phyloP scores from a whole-genome alignment of 2,888 invertebrate genomes.

The Melipona bicolor region DNA sequence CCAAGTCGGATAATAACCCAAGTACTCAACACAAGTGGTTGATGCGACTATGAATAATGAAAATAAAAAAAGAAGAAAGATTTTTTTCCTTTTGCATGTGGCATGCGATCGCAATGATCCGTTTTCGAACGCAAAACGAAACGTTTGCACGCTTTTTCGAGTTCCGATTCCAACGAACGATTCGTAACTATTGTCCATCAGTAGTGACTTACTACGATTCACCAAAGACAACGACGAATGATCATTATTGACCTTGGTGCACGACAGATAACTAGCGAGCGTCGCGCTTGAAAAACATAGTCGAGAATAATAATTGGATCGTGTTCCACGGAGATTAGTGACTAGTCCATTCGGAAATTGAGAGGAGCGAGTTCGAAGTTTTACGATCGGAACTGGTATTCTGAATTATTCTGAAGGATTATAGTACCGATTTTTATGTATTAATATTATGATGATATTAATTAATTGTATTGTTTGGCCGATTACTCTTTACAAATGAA shows the following conservation, averaged over 20 bases:
- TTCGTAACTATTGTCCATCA: neutral
- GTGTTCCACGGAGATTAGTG: neutral
- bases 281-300: neutral
- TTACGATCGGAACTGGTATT: neutral
- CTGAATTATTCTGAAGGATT: neutral
- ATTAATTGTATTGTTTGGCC: too few species aligned
- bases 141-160: neutral
- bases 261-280: slow-evolving; percentile 21
- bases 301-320: slow-evolving; percentile 23
- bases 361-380: neutral
- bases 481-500: too few species aligned
- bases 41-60: too few species aligned
- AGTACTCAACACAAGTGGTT: too few species aligned
- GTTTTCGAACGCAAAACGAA: neutral
- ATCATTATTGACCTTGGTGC: slow-evolving; percentile 28
- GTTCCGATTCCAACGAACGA: neutral
- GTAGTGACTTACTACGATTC: slow-evolving; percentile 15
- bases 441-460: too few species aligned
- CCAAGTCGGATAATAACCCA: too few species aligned
- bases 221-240: slow-evolving; percentile 1
- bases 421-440: neutral
- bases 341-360: neutral
- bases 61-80: too few species aligned
- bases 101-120: too few species aligned
- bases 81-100: too few species aligned